These are phyloP conservation scores for Albula glossodonta DNA, from an alignment of 2,113 vertebrate genomes.

Conservation along the genomic window DNA sequence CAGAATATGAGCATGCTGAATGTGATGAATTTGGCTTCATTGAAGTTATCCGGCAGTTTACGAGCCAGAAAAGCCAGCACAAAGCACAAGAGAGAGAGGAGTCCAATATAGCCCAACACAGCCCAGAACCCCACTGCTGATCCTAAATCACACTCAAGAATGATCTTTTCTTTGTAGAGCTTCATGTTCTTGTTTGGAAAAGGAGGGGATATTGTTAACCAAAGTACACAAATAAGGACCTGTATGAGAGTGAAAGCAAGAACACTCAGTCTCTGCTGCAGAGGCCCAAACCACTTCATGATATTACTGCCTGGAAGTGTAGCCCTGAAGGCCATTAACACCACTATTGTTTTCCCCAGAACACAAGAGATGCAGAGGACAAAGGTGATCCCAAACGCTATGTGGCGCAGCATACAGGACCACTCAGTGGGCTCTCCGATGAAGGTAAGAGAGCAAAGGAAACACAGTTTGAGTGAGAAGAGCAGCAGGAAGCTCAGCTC, in stretches of 20 bases:
- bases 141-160: slow-evolving; percentile 69
- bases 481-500: slow-evolving; percentile 71
- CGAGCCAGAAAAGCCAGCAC: slow-evolving; percentile 69
- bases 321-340: slow-evolving; percentile 69
- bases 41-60: slow-evolving; percentile 72
- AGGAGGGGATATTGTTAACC: slow-evolving; percentile 65
- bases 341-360: slow-evolving; percentile 72
- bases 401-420: slow-evolving; percentile 72
- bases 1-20: slow-evolving; percentile 58
- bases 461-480: slow-evolving; percentile 41
- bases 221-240: slow-evolving; percentile 63
- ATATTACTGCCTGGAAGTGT: slow-evolving; percentile 56
- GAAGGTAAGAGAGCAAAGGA: slow-evolving; percentile 66
- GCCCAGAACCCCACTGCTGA: slow-evolving; percentile 69
- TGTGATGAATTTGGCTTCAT: slow-evolving; percentile 73
- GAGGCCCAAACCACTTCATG: slow-evolving; percentile 59
- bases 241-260: slow-evolving; percentile 65
- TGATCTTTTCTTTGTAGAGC: slow-evolving; percentile 60
- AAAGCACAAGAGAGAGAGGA: slow-evolving; percentile 65
- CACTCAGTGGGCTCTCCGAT: slow-evolving; percentile 65
- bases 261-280: slow-evolving; percentile 65
- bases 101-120: slow-evolving; percentile 66
- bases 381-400: slow-evolving; percentile 69
- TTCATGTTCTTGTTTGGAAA: slow-evolving; percentile 62
- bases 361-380: slow-evolving; percentile 71